A percentile compares a stretch with the other conserved stretches of the same genome.
phyloP scores from a whole-genome alignment of 2,113 vertebrate species.

The Plecotus auritus region DNA sequence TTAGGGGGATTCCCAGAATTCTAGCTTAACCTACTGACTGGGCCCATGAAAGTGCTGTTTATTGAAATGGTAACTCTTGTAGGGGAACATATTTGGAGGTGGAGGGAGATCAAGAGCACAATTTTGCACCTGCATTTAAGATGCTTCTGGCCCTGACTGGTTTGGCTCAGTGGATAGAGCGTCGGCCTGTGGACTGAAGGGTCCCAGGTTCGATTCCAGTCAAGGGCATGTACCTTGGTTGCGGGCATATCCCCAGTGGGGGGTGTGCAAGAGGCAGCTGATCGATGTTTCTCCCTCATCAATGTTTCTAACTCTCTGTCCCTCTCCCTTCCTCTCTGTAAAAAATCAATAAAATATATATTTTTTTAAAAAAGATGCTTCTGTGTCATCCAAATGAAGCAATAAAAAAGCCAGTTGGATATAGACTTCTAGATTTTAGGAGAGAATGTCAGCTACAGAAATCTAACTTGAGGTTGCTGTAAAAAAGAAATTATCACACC shows the following conservation, averaged over 20 bases:
- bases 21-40: not conserved
- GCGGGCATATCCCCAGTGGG: no score
- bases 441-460: not conserved
- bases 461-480: slow-evolving; percentile 11
- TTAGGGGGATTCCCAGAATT: not conserved
- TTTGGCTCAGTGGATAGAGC: no score
- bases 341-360: no score
- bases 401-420: not conserved
- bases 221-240: no score
- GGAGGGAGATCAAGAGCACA: not conserved
- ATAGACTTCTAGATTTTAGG: not conserved
- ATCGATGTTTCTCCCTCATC: no score
- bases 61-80: not conserved
- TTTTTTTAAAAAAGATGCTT: no score
- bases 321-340: no score
- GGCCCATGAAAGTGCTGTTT: not conserved
- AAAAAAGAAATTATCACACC: not conserved
- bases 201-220: no score
- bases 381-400: not conserved
- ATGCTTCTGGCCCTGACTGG: no score
- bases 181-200: no score
- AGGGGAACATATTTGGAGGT: not conserved
- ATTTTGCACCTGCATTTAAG: not conserved
- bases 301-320: no score
- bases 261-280: no score